These are phyloP conservation scores for Pantherophis alleghaniensis DNA, from an alignment of 2,797 vertebrate species.

Conservation along the genomic window DNA sequence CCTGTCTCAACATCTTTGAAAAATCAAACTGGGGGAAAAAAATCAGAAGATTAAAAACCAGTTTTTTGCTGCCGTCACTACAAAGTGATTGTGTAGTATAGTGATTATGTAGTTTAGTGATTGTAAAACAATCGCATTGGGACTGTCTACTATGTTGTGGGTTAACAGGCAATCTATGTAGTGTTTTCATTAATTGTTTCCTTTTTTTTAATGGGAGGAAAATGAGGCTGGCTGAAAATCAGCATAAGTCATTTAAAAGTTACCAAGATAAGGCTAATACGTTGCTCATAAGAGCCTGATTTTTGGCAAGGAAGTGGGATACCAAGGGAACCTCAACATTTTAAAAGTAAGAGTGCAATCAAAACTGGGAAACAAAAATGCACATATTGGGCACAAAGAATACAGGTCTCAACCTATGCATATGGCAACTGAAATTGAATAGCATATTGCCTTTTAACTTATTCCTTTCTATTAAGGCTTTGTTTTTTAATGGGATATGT, in stretches of 20 bases:
- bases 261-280: constrained; percentile 34
- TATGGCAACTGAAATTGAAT: neutral
- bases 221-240: constrained; percentile 48
- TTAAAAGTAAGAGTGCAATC: constrained; percentile 51
- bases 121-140: constrained; percentile 25
- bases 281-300: constrained; percentile 37
- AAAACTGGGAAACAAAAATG: constrained; percentile 25
- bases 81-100: constrained; percentile 22
- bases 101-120: neutral
- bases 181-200: constrained; percentile 42
- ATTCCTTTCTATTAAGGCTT: neutral
- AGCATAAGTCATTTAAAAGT: constrained; percentile 56
- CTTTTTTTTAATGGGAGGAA: constrained; percentile 18
- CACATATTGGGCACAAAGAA: neutral
- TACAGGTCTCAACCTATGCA: neutral
- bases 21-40: constrained; percentile 36
- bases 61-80: constrained; percentile 32
- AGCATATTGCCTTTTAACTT: constrained; percentile 21
- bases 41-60: constrained; percentile 26
- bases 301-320: constrained; percentile 53
- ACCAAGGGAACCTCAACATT: constrained; percentile 33
- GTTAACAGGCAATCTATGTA: constrained; percentile 49
- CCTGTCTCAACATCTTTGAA: constrained; percentile 23
- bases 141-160: constrained; percentile 38
- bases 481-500: constrained; percentile 9